Evolutionary conservation across 1,140 invertebrate genomes (phyloP).

Genomic region (Drosophila willistoni): DNA sequence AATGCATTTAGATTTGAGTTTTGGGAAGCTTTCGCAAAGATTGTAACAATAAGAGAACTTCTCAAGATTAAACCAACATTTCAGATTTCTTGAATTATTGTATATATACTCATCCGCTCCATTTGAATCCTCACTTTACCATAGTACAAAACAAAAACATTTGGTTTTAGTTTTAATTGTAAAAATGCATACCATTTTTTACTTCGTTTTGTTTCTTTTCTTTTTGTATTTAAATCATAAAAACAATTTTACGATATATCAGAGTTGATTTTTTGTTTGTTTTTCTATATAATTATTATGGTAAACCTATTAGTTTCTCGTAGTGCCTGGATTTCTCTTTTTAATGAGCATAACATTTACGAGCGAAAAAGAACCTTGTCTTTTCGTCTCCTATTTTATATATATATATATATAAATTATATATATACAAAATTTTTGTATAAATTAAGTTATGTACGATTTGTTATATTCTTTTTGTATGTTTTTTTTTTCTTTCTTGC

Average conservation of each 20-base stretch:
- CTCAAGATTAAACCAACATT: too few species aligned
- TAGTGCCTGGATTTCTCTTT: slow-evolving; percentile 66
- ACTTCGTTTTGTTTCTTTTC: slow-evolving; percentile 51
- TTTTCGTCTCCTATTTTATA: slow-evolving; percentile 23
- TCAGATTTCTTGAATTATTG: too few species aligned
- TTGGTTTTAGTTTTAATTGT: slow-evolving; percentile 45
- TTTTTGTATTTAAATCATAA: slow-evolving; percentile 80
- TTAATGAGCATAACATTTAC: slow-evolving; percentile 62
- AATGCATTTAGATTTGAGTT: too few species aligned
- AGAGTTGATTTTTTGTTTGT: slow-evolving; percentile 46
- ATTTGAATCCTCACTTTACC: too few species aligned
- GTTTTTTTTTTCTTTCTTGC: slow-evolving; percentile 38
- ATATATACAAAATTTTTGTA: slow-evolving; percentile 66
- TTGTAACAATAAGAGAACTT: too few species aligned
- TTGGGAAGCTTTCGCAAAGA: too few species aligned
- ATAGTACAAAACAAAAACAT: slow-evolving; percentile 40
- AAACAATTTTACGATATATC: slow-evolving; percentile 79
- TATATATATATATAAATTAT: slow-evolving; percentile 54
- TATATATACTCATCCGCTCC: too few species aligned
- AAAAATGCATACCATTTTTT: slow-evolving; percentile 64
- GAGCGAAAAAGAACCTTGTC: slow-evolving; percentile 48
- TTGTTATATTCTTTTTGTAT: not conserved
- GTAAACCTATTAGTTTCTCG: slow-evolving; percentile 77
- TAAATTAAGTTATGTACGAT: slow-evolving; percentile 70
- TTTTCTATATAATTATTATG: slow-evolving; percentile 68